Base-by-base conservation (phyloP, 2,888 invertebrate species). In the Invenusta paracnida region DNA sequence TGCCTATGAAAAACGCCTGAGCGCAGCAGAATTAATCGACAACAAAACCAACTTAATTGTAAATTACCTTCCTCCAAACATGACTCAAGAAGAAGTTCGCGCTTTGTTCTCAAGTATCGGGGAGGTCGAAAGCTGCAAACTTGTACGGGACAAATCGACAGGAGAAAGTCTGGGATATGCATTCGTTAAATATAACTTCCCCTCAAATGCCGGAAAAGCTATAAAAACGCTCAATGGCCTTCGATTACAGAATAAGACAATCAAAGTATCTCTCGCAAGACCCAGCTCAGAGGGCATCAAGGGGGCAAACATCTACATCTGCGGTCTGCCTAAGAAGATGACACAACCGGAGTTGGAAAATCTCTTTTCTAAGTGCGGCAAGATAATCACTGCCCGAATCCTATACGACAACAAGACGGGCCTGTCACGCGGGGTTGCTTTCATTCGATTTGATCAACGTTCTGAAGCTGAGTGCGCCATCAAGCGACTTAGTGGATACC, bases 91-190 rank as follows among this genome's bases (percentile, higher is more conserved):
- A 92, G 98, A 98, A 92, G 98, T 99, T 88, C 94, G 98, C 88
- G 96, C 97, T 86, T 94, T 99, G 86, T 99, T 99, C 93, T 96
- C 97, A 86, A 96, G 96, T 92, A 97, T 99, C 91, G 99, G 99
- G 86, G 98, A 98, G 92, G 97, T 99, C 88, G 99, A 99, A 92
- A 97, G 96, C 90, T 99, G 99, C 93, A 99, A 99, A 93, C 94
- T 99, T 91, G 98, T 99, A 91, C 93, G 98, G 89, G 99, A 99
- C 93, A 99, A 99, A 93, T 95, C 96, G 88, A 97, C 97, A 92
- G 97, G 95, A 90, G 99, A 99, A 93, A 98, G 97, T 93, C 94
- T 99, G 91, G 99, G 99, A 90, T 99, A 99, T 93, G 99, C 98
- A 89, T 99, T 99, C 93, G 99, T 99, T 91, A 99, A 99, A 93